A percentile compares a stretch with the other conserved stretches of the same genome.
Conservation (phyloP, 2,113 vertebrate genomes). For the Laterallus jamaicensis region DNA sequence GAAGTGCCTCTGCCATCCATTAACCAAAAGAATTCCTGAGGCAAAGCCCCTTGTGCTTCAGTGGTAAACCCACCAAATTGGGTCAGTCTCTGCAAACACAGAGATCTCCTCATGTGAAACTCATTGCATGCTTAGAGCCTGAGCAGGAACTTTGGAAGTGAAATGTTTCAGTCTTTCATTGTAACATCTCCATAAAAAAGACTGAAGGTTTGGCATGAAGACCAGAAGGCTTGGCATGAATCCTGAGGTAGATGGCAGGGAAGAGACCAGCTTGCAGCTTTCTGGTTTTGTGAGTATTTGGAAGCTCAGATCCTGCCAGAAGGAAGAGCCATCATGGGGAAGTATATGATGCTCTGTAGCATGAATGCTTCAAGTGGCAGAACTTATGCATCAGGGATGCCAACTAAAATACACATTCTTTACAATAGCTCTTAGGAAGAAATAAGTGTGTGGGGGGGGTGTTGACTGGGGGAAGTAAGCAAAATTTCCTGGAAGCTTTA, state of each 20-base stretch:
- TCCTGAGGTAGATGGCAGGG: neutral
- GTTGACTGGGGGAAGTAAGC: neutral
- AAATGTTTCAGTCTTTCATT: neutral
- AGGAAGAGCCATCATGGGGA: neutral
- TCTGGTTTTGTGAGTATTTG: neutral
- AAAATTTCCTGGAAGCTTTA: neutral
- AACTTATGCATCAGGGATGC: neutral
- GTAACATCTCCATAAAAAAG: neutral
- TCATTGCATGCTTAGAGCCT: neutral
- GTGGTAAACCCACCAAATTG: neutral
- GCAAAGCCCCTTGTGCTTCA: neutral
- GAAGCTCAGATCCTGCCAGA: neutral
- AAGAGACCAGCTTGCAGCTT: neutral
- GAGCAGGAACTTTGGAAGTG: neutral
- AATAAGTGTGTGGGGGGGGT: too few relatives aligned
- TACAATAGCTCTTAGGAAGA: neutral
- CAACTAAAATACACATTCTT: neutral
- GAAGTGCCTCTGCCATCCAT: neutral
- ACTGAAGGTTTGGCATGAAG: neutral
- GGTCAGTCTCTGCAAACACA: accelerated
- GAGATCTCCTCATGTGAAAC: neutral
- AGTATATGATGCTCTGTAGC: neutral
- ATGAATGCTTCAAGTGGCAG: neutral
- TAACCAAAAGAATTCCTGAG: neutral
- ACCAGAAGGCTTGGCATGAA: neutral